A percentile compares a stretch with the other conserved stretches of the same genome.
Evolutionary conservation across 2,888 invertebrate genomes (phyloP).

Genomic region (Baccha elongata): DNA sequence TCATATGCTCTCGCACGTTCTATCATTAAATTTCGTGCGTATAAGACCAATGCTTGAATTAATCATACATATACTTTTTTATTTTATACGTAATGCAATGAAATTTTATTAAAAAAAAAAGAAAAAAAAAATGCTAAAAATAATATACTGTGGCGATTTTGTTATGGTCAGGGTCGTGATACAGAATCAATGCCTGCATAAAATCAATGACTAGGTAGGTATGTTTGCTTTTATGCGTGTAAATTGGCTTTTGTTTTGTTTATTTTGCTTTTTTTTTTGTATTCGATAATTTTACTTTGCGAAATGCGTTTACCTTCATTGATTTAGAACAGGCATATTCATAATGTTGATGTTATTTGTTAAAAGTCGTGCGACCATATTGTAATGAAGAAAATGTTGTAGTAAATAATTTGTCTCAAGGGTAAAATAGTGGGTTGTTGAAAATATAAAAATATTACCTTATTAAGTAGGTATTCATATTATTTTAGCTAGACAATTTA

Average conservation of each 20-base stretch:
- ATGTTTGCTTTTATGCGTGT: conserved; percentile 18
- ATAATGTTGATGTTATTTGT: not conserved
- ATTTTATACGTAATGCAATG: not conserved
- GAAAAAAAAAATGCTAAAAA: conserved; percentile 9
- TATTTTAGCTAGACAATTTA: too few relatives aligned
- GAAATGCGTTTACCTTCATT: conserved; percentile 58
- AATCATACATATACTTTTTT: not conserved
- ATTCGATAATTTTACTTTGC: conserved; percentile 19
- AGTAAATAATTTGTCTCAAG: too few relatives aligned
- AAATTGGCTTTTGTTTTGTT: conserved; percentile 18
- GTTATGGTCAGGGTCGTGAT: conserved; percentile 66
- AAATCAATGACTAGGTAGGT: conserved; percentile 6
- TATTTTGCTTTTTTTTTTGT: conserved; percentile 9
- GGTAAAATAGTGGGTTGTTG: too few relatives aligned
- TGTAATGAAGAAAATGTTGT: too few relatives aligned
- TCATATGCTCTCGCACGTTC: conserved; percentile 25
- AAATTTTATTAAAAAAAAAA: not conserved
- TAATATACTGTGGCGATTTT: conserved; percentile 49
- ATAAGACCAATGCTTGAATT: conserved; percentile 17
- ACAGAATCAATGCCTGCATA: conserved; percentile 51
- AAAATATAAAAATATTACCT: too few relatives aligned
- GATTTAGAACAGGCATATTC: conserved; percentile 57
- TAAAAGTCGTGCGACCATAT: not conserved
- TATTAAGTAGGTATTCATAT: too few relatives aligned
- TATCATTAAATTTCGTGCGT: conserved; percentile 31